A percentile compares a stretch with the other conserved stretches of the same genome.
These are phyloP conservation scores for Melopsittacus undulatus DNA, from an alignment of 2,797 vertebrate species.

Conservation along the genomic window DNA sequence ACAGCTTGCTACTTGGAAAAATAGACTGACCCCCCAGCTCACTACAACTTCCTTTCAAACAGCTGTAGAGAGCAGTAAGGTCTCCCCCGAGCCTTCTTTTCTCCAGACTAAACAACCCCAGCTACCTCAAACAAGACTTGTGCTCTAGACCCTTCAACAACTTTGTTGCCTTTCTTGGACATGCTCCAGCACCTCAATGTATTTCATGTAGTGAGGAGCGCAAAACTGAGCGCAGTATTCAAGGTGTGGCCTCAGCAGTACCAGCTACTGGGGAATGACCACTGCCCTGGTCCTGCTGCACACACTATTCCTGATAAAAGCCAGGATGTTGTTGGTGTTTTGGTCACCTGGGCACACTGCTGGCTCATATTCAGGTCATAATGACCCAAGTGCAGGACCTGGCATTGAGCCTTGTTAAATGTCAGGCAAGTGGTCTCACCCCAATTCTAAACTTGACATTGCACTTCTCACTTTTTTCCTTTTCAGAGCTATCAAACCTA, in stretches of 20 bases:
- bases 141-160: neutral
- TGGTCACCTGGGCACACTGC: neutral
- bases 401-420: neutral
- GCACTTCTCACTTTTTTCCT: neutral
- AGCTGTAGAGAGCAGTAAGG: neutral
- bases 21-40: neutral
- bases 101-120: neutral
- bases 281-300: neutral
- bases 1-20: neutral
- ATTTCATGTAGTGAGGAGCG: neutral
- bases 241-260: neutral
- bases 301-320: neutral
- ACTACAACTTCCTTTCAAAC: neutral
- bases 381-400: neutral
- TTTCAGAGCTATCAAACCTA: neutral
- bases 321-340: neutral
- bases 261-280: neutral
- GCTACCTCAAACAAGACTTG: neutral
- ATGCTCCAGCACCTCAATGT: neutral
- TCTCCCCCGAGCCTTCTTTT: neutral
- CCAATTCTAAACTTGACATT: neutral
- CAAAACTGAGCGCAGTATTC: neutral
- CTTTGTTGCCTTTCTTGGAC: neutral
- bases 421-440: neutral
- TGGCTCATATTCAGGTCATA: neutral